Percentiles rank a stretch among this genome's conserved stretches.
phyloP scores from a whole-genome alignment of 1,140 invertebrate genomes.

The Drosophila seguyi region DNA sequence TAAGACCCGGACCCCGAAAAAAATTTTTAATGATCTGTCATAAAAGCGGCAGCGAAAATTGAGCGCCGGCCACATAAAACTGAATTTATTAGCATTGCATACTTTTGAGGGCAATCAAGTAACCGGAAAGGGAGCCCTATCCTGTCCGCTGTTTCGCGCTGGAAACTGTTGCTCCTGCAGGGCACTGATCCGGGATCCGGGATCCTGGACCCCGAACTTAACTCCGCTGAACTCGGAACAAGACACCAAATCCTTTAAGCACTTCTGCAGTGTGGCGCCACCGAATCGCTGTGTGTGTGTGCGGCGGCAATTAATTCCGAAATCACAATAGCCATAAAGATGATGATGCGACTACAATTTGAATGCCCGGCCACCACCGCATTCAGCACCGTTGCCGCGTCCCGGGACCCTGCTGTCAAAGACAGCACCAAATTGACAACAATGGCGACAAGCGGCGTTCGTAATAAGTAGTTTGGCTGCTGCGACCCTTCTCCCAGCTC shows the following conservation, averaged over 20 bases:
- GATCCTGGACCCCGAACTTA: constrained; percentile 32
- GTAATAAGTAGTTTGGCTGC: constrained; percentile 72
- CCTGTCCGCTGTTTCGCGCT: too few relatives aligned
- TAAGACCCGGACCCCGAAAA: constrained; percentile 27
- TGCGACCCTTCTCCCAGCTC: background rate
- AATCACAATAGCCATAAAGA: constrained; percentile 84
- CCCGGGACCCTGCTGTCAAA: constrained; percentile 58
- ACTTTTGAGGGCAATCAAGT: constrained; percentile 80
- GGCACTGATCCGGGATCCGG: background rate
- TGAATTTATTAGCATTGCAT: constrained; percentile 82
- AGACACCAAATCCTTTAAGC: constrained; percentile 76
- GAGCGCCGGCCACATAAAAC: constrained; percentile 64
- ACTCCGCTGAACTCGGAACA: constrained; percentile 38
- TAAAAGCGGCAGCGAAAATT: constrained; percentile 60
- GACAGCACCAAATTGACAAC: constrained; percentile 74
- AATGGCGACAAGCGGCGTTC: constrained; percentile 78
- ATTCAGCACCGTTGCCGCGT: background rate
- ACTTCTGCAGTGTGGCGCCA: constrained; percentile 67
- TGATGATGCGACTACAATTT: constrained; percentile 82
- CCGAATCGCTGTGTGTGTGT: constrained; percentile 51
- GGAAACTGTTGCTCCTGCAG: constrained; percentile 52
- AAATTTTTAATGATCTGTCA: constrained; percentile 81
- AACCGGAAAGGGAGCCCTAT: constrained; percentile 31
- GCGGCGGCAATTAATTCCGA: constrained; percentile 78
- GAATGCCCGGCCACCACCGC: constrained; percentile 49